A percentile compares a stretch with the other conserved stretches of the same genome.
phyloP scores from a whole-genome alignment of 2,797 vertebrate species.

The Crocodylus rhombifer region DNA sequence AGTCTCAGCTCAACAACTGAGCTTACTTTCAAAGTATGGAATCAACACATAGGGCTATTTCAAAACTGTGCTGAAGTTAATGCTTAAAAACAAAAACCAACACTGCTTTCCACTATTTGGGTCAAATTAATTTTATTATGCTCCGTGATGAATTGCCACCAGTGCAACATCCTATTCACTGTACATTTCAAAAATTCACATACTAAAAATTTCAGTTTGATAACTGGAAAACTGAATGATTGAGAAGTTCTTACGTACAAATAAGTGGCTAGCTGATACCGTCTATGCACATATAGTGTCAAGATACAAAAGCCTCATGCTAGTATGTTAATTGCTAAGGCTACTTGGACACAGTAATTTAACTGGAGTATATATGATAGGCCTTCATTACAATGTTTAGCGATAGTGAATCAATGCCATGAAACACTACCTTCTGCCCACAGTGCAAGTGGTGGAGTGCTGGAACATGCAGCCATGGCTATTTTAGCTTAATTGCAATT shows the following conservation, averaged over 20 bases:
- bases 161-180: slow-evolving; percentile 88
- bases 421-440: slow-evolving; percentile 61
- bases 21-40: not conserved
- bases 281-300: slow-evolving; percentile 82
- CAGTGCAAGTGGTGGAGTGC: slow-evolving; percentile 56
- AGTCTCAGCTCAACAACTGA: not conserved
- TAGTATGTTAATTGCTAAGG: slow-evolving; percentile 81
- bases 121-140: slow-evolving; percentile 88
- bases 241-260: slow-evolving; percentile 81
- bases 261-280: slow-evolving; percentile 83
- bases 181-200: slow-evolving; percentile 86
- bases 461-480: slow-evolving; percentile 76
- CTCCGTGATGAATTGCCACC: slow-evolving; percentile 87
- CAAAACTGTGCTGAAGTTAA: slow-evolving; percentile 14
- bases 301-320: slow-evolving; percentile 84
- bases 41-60: slow-evolving; percentile 37
- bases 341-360: slow-evolving; percentile 76
- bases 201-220: slow-evolving; percentile 84
- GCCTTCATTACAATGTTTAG: slow-evolving; percentile 76
- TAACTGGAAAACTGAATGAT: slow-evolving; percentile 83
- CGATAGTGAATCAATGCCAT: slow-evolving; percentile 63
- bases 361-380: slow-evolving; percentile 73
- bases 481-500: slow-evolving; percentile 39
- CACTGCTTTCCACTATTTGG: slow-evolving; percentile 71
- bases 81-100: slow-evolving; percentile 64